Base-by-base conservation (phyloP, 2,797 vertebrate genomes). In the Protonibea diacanthus region DNA sequence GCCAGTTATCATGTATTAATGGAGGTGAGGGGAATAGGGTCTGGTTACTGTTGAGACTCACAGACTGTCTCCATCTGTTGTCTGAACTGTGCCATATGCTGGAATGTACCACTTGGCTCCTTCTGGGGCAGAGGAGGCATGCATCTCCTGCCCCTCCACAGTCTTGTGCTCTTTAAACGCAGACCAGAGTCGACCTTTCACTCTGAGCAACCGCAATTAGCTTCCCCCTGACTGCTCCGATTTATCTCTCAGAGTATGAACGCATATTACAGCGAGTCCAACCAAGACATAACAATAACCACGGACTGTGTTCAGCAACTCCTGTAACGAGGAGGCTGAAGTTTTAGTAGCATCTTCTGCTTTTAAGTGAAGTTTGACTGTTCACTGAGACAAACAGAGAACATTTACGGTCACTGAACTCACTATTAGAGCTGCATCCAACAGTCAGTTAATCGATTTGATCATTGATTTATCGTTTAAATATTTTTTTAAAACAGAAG, bases 51-150 rank as follows among this genome's bases (percentile, higher is more conserved):
- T 71, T 80, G 80, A 72, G 74, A 84, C 73, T 74, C 80, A 59
- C 83, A 78, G 82, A 86, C 86, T 27, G 75, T 71, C 86, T 86
- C 90, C 87, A 89, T 91, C 89, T 93, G 91, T 91, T 90, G 87
- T 82, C 82, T 89, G 86, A 88, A 87, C 85, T 74, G 80, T 89
- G 89, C 89, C 90, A 89, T 90, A 88, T 90, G 86, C 84, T 91
- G 85, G 88, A 91, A 89, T 91, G 90, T 57, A 83, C 81, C 81
- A 80, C 76, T 80, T 80, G 78, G 73, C 80, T 89, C 76, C 67
- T 67, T 73, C 85, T 82, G 78, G 82, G 81, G 69, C 77, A 78
- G 61, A 71, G 81, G 61, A 81, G 74, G 56, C 82, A 64, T 72
- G 48, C 64, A 64, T 71, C 33, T 70, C 42, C 70, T 74, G 63